Evolutionary conservation across 2,113 vertebrate species (phyloP), one percentile per base, ranked within the genome.

Genomic region (Terrapene triunguis): DNA sequence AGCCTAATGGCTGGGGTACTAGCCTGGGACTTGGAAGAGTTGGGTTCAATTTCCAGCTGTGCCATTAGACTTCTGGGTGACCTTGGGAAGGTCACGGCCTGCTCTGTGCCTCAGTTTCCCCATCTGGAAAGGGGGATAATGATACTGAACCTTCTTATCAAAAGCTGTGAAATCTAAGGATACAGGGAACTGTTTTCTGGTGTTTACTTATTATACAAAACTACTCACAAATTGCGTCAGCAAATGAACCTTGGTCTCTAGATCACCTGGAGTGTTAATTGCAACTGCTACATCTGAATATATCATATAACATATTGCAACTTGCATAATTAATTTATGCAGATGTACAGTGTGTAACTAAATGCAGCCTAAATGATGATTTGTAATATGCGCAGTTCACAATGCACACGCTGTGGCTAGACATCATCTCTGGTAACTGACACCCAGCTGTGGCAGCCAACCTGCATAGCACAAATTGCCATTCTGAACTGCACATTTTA

Each of bases 351-450:
- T 3, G 1, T 4, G 25, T 3, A 21, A 10, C 53, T 16, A 48
- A 10, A 82, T 47, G 0, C 0, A 48, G 1, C 3, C 1, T 2
- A 0, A 13, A 21, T 1, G 1, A 21, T n/a, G 65, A 21, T 35
- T 25, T 3, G 13, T 0, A 21, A 86, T 0, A 0, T 7, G 8
- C 1, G 3, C 62, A 1, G n/a, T 1, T 47, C 88, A 1, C 1
- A 1, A 24, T 16, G n/a, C 44, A 8, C 1, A 0, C 8, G 0
- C 7, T 14, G 38, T 6, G 25, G 1, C 16, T 32, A 0, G n/a
- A 1, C 6, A n/a, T 24, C 54, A 1, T 0, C 29, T 0, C 3
- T 1, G 48, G 0, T 11, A 5, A 5, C 47, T 6, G 7, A 8
- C 25, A 4, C 10, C 32, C 2, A 80, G 5, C 10, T 2, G 25